Conservation (phyloP, 2,113 vertebrate species). For the Leptobrachium ailaonicum region DNA sequence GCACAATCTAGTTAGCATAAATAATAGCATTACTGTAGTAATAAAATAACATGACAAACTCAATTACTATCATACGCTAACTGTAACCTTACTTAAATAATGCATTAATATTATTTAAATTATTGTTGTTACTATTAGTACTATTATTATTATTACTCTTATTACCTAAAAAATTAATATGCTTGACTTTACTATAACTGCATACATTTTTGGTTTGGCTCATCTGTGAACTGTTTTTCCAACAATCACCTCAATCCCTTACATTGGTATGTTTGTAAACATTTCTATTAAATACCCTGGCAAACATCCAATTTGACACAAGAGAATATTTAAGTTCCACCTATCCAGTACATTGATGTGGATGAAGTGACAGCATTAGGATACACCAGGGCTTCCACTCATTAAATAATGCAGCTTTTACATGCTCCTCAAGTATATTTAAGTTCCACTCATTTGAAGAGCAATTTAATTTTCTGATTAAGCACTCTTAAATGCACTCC, state of each 20-base stretch:
- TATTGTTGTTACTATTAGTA: no score
- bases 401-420: background rate
- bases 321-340: conserved; percentile 17
- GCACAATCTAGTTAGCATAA: no score
- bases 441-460: background rate
- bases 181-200: no score
- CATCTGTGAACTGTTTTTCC: background rate
- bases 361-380: background rate
- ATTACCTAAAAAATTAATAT: no score
- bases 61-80: no score
- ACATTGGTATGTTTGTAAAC: background rate
- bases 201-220: no score
- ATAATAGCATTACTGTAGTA: no score
- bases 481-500: background rate
- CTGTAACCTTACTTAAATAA: no score
- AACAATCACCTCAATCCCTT: background rate
- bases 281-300: background rate
- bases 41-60: no score
- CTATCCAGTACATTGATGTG: conserved; percentile 5
- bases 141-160: no score
- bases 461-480: background rate
- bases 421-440: background rate
- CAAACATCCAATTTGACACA: background rate
- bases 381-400: background rate
- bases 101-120: no score